Percentiles rank a stretch among this genome's conserved stretches.
These are phyloP conservation scores for Dinomys branickii DNA, from an alignment of 2,113 vertebrate species.

Conservation along the genomic window DNA sequence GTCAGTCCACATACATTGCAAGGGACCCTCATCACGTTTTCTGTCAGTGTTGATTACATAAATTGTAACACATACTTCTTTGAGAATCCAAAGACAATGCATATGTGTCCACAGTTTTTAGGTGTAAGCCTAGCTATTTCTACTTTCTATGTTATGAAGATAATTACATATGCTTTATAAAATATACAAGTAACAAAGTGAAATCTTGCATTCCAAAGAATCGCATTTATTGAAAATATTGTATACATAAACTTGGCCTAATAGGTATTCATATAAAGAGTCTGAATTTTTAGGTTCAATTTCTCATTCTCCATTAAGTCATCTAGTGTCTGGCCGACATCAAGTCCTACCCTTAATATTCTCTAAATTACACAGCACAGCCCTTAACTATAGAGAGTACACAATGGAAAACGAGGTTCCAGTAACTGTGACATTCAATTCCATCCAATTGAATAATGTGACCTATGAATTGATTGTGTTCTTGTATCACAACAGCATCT, in stretches of 20 bases:
- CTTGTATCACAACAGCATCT: background rate
- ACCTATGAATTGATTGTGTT: background rate
- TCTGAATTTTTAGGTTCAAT: background rate
- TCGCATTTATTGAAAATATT: background rate
- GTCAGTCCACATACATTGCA: background rate
- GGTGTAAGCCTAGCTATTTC: background rate
- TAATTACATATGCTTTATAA: background rate
- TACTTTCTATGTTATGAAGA: background rate
- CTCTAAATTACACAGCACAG: background rate
- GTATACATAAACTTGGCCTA: background rate
- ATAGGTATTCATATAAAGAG: background rate
- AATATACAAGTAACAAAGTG: background rate
- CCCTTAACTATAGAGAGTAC: background rate
- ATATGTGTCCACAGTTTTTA: background rate
- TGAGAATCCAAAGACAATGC: background rate
- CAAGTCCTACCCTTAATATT: background rate
- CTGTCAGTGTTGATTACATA: background rate
- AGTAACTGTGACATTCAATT: background rate
- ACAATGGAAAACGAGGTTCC: background rate
- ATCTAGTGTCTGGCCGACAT: background rate
- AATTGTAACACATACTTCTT: background rate
- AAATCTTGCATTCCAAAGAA: background rate
- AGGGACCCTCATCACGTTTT: background rate
- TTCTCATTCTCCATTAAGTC: background rate
- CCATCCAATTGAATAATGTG: background rate